Conservation (phyloP, 2,113 vertebrate genomes). For the Sylvia atricapilla region DNA sequence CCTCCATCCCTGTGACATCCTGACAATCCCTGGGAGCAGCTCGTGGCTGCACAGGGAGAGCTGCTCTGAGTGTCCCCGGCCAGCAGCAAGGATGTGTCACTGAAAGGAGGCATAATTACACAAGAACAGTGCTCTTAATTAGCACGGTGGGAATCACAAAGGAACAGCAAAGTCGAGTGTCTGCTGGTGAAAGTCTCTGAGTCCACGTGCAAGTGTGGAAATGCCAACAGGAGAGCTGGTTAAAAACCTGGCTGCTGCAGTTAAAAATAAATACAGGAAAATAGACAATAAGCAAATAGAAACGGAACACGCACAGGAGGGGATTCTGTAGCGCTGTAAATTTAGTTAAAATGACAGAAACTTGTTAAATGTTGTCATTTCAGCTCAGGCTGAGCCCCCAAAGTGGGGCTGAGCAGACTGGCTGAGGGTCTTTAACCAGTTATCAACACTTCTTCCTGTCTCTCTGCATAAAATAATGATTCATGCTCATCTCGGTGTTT, state of each 20-base stretch:
- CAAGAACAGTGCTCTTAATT: neutral
- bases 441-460: too few species aligned
- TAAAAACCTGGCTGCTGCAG: neutral
- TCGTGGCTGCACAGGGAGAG: neutral
- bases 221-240: neutral
- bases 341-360: neutral
- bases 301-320: accelerated
- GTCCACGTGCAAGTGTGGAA: neutral
- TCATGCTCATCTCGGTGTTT: neutral
- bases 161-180: neutral
- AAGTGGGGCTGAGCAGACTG: accelerated
- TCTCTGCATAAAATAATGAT: neutral
- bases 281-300: neutral
- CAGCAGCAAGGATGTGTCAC: neutral
- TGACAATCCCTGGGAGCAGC: neutral
- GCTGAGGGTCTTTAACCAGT: neutral
- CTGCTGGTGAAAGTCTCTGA: neutral
- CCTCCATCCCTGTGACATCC: neutral
- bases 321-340: neutral
- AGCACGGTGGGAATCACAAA: neutral
- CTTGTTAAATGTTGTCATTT: neutral
- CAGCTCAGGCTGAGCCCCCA: neutral
- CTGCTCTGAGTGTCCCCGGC: neutral
- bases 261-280: neutral
- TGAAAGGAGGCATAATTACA: neutral